Evolutionary conservation across 2,113 vertebrate genomes (phyloP), one percentile per base, ranked within the genome.

Genomic region (Sialia sialis): DNA sequence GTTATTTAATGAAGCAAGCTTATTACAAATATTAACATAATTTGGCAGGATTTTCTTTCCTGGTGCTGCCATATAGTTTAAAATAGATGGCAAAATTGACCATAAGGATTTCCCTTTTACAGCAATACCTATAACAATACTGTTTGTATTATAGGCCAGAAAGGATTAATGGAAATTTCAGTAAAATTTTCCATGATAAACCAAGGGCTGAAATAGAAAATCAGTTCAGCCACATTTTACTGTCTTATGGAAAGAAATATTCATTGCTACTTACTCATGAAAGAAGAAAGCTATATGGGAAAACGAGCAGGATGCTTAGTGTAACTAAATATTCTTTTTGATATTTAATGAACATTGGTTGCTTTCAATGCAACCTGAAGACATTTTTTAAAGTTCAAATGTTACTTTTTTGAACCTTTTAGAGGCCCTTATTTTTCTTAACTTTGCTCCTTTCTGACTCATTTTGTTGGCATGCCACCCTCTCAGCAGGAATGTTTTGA

Each of bases 51-150:
- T 88, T 91, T 94, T 97, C 75, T 96, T 87, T 70, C 59, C 46
- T 87, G 25, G 56, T 90, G 95, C 91, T 95, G 87, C 85, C 11
- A 9, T 41, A 83, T 68, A 77, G 60, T 58, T 85, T 87, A 93
- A 91, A 97, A 93, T 49, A 91, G 84, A 95, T 84, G 83, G 94
- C 46, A 90, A 94, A 93, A 75, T 77, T 48, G 48, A 91, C 54
- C 23, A 86, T 46, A 80, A 52, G 95, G 89, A 70, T 76, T 84
- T 92, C 55, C 72, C 52, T 85, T 95, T 95, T 90, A 89, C 52
- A 87, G 69, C 59, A 95, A 82, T 90, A 92, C 95, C 86, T 95
- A 44, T 69, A 74, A 92, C 52, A 92, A 88, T 86, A 94, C 68
- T 84, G 72, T 94, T 94, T 77, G 56, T 70, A 85, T 68, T 70